Conservation (phyloP, 2,797 vertebrate species). For the Valencia hispanica region DNA sequence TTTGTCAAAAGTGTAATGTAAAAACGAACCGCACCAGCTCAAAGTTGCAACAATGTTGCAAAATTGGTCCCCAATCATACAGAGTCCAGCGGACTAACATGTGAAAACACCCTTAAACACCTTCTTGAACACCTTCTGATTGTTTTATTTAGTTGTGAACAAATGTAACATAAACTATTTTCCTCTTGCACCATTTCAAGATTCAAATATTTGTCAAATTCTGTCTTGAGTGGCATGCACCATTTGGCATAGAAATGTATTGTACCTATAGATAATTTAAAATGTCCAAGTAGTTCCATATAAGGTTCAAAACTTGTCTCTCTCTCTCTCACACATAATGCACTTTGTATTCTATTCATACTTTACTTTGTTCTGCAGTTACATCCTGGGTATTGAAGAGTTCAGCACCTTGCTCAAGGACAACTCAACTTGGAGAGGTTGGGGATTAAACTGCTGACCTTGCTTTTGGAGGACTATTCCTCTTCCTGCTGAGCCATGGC, state of each 20-base stretch:
- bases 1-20: too few relatives aligned
- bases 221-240: neutral
- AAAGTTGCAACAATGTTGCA: too few relatives aligned
- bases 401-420: conserved; percentile 5
- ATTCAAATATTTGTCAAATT: neutral
- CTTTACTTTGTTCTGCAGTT: neutral
- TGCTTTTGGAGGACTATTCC: neutral
- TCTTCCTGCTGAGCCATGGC: conserved; percentile 6
- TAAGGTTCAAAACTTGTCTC: neutral
- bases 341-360: neutral
- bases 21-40: too few relatives aligned
- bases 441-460: conserved; percentile 7
- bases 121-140: neutral
- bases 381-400: neutral
- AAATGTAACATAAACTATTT: neutral
- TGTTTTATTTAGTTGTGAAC: neutral
- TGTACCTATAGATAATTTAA: neutral
- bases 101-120: too few relatives aligned
- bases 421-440: neutral
- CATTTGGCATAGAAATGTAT: neutral
- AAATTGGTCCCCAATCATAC: too few relatives aligned
- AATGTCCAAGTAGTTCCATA: neutral
- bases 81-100: too few relatives aligned
- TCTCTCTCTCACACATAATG: too few relatives aligned
- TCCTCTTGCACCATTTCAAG: neutral